Evolutionary conservation across 2,113 vertebrate species (phyloP).

Genomic region (Gracilinanus agilis): DNA sequence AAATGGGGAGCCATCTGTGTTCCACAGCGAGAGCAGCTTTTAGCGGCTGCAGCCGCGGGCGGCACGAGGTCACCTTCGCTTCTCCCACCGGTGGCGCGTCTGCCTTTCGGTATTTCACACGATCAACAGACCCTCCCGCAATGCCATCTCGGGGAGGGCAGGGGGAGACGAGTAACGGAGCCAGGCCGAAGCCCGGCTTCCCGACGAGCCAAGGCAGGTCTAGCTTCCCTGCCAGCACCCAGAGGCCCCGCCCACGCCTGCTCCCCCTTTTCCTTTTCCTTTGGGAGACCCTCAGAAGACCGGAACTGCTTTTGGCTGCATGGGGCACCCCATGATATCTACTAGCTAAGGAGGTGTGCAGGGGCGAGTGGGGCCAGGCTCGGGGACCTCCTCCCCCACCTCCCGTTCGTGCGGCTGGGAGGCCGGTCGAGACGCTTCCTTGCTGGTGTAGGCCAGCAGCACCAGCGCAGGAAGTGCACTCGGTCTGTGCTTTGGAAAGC

Average conservation of each 20-base stretch:
- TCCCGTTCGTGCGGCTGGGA: neutral
- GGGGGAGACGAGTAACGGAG: slow-evolving; percentile 58
- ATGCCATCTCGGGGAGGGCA: slow-evolving; percentile 65
- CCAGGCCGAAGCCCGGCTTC: slow-evolving; percentile 74
- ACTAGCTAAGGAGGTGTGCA: slow-evolving; percentile 11
- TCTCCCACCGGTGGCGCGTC: slow-evolving; percentile 57
- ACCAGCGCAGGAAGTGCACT: neutral
- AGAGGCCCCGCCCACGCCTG: too few species aligned
- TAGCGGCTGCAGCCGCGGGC: slow-evolving; percentile 50
- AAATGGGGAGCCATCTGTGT: slow-evolving; percentile 42
- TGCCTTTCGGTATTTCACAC: too few species aligned
- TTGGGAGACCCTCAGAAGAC: slow-evolving; percentile 23
- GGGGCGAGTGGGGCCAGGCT: neutral
- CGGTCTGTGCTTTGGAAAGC: neutral
- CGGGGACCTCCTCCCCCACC: neutral
- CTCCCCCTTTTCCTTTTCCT: slow-evolving; percentile 29
- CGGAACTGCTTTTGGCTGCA: slow-evolving; percentile 45
- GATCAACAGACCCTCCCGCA: too few species aligned
- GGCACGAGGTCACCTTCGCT: slow-evolving; percentile 47
- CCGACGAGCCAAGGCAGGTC: slow-evolving; percentile 71
- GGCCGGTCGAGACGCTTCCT: neutral
- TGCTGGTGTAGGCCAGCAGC: slow-evolving; percentile 5
- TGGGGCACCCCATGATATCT: too few species aligned
- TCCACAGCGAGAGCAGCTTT: slow-evolving; percentile 47
- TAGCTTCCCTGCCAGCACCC: too few species aligned